These are phyloP conservation scores for Proteles cristata DNA, from an alignment of 2,113 vertebrate species.

Conservation along the genomic window DNA sequence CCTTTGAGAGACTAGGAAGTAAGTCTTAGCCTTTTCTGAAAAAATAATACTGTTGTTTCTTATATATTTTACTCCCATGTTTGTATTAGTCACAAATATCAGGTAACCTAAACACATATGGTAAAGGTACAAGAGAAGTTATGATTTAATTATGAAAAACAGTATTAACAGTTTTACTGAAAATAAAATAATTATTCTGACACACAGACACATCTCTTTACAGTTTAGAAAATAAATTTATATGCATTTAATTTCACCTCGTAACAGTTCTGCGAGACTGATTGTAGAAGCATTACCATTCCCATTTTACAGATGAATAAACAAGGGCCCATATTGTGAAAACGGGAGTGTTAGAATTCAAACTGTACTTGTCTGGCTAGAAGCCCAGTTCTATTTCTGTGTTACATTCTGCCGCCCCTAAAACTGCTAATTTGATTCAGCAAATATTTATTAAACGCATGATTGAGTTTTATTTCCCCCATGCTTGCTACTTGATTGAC, in stretches of 20 bases:
- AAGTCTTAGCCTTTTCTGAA: not conserved
- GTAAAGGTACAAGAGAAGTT: not conserved
- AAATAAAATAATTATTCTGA: not conserved
- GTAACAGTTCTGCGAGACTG: not conserved
- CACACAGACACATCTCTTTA: not conserved
- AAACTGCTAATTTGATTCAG: conserved; percentile 53
- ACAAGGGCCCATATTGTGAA: not conserved
- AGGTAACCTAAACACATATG: not conserved
- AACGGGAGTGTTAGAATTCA: not conserved
- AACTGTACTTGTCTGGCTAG: not conserved
- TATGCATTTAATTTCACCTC: not conserved
- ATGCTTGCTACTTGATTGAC: conserved; percentile 20
- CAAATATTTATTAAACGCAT: conserved; percentile 64
- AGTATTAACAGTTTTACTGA: not conserved
- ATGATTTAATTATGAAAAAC: not conserved
- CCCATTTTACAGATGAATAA: conserved; percentile 46
- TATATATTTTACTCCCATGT: not conserved
- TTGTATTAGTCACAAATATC: not conserved
- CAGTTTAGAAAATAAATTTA: not conserved
- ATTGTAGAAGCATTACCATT: not conserved
- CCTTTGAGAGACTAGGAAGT: not conserved
- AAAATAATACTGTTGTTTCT: not conserved
- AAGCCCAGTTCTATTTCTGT: not conserved
- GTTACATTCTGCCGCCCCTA: not conserved
- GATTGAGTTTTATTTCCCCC: conserved; percentile 52